phyloP scores from a whole-genome alignment of 2,113 vertebrate species.

The Neotragus moschatus region DNA sequence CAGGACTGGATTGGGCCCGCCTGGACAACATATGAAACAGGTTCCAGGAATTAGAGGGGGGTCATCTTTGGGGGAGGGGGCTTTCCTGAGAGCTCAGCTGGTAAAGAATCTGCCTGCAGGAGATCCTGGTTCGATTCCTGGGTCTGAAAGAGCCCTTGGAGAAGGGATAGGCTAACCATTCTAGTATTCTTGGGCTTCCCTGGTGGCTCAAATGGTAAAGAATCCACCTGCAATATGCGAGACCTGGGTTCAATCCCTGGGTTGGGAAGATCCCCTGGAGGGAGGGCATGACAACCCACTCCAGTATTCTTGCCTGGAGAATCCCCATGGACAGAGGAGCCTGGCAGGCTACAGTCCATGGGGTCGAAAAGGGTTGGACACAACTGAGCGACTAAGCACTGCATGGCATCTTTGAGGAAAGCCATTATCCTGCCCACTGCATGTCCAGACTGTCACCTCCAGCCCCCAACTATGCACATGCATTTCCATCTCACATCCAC shows the following conservation, averaged over 20 bases:
- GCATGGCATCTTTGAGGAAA: neutral
- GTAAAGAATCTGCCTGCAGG: neutral
- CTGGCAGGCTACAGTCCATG: neutral
- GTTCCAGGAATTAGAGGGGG: neutral
- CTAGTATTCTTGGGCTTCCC: neutral
- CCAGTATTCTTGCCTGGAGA: neutral
- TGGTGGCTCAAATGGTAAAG: neutral
- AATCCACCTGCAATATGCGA: neutral
- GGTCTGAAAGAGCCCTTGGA: neutral
- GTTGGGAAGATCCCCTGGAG: neutral
- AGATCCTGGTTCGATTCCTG: neutral
- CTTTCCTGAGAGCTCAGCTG: neutral
- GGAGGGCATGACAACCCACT: neutral
- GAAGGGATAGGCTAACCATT: neutral
- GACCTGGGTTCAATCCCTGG: neutral
- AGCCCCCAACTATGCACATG: neutral
- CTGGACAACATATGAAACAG: neutral
- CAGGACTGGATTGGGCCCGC: neutral
- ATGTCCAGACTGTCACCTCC: neutral
- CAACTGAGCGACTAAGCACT: neutral
- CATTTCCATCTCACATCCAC: neutral
- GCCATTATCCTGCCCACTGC: neutral
- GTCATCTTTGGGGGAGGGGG: neutral
- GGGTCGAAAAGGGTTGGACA: neutral
- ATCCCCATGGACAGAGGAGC: neutral